Percentiles rank a stretch among this genome's conserved stretches.
phyloP scores from a whole-genome alignment of 1,140 invertebrate genomes.

The Trichonephila clavata region DNA sequence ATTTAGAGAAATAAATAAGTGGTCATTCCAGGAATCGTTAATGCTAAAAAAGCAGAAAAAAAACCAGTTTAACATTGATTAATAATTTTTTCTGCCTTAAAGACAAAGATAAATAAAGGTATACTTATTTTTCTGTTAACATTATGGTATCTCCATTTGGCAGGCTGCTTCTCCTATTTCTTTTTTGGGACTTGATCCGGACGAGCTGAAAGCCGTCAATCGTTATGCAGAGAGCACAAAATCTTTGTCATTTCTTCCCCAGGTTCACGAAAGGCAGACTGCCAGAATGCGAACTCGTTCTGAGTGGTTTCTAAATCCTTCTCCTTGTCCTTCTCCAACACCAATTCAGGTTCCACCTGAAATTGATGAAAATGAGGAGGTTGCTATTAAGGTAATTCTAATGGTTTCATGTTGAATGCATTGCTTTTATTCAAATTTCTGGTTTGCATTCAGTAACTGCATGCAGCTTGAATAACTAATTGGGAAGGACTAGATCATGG shows the following conservation, averaged over 20 bases:
- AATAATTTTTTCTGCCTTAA: too few relatives aligned
- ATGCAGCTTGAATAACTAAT: not conserved
- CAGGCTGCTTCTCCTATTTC: slow-evolving; percentile 70
- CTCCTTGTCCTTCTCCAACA: slow-evolving; percentile 76
- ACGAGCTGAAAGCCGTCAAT: slow-evolving; percentile 91
- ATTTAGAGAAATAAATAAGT: too few relatives aligned
- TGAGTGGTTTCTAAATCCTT: slow-evolving; percentile 91
- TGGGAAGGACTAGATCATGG: too few relatives aligned
- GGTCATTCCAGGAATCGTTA: too few relatives aligned
- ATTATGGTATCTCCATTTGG: not conserved
- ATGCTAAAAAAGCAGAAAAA: too few relatives aligned
- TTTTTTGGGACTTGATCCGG: slow-evolving; percentile 86
- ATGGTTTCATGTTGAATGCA: not conserved
- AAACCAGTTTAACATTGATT: too few relatives aligned
- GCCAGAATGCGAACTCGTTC: slow-evolving; percentile 95
- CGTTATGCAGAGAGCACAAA: slow-evolving; percentile 95
- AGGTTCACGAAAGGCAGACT: slow-evolving; percentile 96
- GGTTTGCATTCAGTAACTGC: not conserved
- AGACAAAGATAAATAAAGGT: not conserved
- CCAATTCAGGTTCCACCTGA: slow-evolving; percentile 60
- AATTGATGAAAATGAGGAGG: slow-evolving; percentile 76
- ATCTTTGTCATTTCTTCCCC: slow-evolving; percentile 93
- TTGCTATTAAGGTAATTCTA: slow-evolving; percentile 64
- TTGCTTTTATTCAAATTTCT: not conserved
- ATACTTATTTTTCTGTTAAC: not conserved